phyloP scores from a whole-genome alignment of 2,888 invertebrate species.

The Cryptus armator region DNA sequence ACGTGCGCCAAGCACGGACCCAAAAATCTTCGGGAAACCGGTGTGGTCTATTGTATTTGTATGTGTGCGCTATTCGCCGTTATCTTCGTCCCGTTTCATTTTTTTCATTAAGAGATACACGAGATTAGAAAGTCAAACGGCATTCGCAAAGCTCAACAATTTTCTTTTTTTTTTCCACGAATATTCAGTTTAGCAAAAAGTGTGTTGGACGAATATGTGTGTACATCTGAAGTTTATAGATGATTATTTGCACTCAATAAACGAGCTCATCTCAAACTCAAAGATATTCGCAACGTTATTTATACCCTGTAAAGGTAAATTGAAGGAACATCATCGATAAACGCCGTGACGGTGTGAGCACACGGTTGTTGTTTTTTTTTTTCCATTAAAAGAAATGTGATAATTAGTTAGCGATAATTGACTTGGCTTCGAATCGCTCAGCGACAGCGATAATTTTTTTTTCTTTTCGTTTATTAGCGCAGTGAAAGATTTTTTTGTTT shows the following conservation, averaged over 20 bases:
- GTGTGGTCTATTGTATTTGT: conserved; percentile 26
- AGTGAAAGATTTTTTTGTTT: conserved; percentile 14
- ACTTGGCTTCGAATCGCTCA: conserved; percentile 53
- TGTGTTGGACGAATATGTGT: conserved; percentile 33
- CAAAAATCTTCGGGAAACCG: conserved; percentile 78
- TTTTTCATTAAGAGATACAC: conserved; percentile 20
- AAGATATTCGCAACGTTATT: conserved; percentile 40
- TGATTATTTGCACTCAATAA: conserved; percentile 23
- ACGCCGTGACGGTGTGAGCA: conserved; percentile 19
- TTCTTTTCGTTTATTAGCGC: conserved; percentile 18
- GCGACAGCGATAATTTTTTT: conserved; percentile 29
- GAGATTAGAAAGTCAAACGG: conserved; percentile 41
- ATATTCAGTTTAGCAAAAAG: conserved; percentile 42
- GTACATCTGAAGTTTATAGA: conserved; percentile 41
- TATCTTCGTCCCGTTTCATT: conserved; percentile 13
- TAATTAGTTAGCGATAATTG: conserved; percentile 58
- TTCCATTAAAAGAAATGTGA: conserved; percentile 23
- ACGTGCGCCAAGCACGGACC: conserved; percentile 71
- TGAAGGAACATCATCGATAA: conserved; percentile 25
- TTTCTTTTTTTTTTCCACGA: conserved; percentile 13
- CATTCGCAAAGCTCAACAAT: conserved; percentile 61
- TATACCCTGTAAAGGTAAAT: conserved; percentile 65
- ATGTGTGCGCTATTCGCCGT: conserved; percentile 34
- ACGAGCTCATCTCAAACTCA: conserved; percentile 20
- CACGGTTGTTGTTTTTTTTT: conserved; percentile 17